Evolutionary conservation across 2,888 invertebrate species (phyloP).

Genomic region (Litoditis marina): DNA sequence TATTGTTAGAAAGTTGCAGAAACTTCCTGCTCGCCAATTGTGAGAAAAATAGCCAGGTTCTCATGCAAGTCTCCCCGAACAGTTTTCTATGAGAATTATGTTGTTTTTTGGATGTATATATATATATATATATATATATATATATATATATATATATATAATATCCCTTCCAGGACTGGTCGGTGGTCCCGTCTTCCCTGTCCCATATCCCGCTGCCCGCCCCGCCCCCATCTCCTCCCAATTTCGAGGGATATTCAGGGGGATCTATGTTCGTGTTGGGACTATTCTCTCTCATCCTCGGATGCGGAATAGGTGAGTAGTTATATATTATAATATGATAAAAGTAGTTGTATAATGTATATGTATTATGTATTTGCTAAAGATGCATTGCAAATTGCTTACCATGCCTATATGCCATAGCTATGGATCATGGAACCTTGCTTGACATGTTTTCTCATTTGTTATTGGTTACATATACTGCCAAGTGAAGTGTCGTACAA

Average conservation of each 20-base stretch:
- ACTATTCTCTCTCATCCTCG: constrained; percentile 40
- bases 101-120: no score
- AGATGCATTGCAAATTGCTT: no score
- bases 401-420: no score
- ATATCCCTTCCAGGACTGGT: constrained; percentile 24
- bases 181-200: constrained; percentile 15
- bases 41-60: no score
- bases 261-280: constrained; percentile 45
- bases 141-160: neutral
- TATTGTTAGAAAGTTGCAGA: no score
- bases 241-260: constrained; percentile 42
- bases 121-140: neutral
- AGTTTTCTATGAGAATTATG: no score
- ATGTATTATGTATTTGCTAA: neutral
- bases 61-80: no score
- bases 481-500: no score
- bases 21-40: no score
- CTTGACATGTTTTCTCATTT: neutral
- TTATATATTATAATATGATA: neutral
- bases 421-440: no score
- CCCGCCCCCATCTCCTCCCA: constrained; percentile 5
- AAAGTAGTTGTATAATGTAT: neutral
- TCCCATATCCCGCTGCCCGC: constrained; percentile 17
- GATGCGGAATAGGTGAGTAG: constrained; percentile 31
- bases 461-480: no score